Evolutionary conservation across 2,797 vertebrate genomes (phyloP).

Genomic region (Australoheros facetus): DNA sequence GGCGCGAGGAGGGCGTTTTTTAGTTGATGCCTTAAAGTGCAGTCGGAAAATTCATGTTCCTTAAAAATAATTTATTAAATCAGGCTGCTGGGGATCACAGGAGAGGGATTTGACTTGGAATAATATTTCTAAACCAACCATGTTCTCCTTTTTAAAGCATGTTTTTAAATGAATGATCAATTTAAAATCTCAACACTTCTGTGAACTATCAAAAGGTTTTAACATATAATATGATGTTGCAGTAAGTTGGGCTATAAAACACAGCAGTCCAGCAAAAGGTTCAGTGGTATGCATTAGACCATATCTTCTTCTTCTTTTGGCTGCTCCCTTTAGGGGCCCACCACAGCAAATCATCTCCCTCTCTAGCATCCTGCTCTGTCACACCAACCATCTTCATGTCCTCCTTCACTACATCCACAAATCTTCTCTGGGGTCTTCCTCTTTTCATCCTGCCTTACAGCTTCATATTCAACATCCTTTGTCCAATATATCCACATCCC

Average conservation of each 20-base stretch:
- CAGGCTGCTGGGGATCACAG: no score
- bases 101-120: not conserved
- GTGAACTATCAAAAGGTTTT: no score
- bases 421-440: not conserved
- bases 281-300: not conserved
- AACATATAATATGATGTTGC: not conserved
- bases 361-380: not conserved
- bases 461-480: no score
- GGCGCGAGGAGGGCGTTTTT: conserved; percentile 36
- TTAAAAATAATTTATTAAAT: not conserved
- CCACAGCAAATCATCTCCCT: not conserved
- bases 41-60: conserved; percentile 14
- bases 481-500: no score
- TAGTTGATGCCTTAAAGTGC: conserved; percentile 3
- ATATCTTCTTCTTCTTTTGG: not conserved
- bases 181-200: no score
- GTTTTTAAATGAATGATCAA: not conserved
- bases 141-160: not conserved
- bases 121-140: not conserved
- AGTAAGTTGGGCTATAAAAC: not conserved
- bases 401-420: not conserved
- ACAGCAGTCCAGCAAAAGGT: not conserved
- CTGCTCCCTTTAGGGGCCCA: not conserved
- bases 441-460: no score
- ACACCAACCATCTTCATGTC: not conserved